Evolutionary conservation across 2,888 invertebrate species (phyloP).

Genomic region (Drosophila mimica): DNA sequence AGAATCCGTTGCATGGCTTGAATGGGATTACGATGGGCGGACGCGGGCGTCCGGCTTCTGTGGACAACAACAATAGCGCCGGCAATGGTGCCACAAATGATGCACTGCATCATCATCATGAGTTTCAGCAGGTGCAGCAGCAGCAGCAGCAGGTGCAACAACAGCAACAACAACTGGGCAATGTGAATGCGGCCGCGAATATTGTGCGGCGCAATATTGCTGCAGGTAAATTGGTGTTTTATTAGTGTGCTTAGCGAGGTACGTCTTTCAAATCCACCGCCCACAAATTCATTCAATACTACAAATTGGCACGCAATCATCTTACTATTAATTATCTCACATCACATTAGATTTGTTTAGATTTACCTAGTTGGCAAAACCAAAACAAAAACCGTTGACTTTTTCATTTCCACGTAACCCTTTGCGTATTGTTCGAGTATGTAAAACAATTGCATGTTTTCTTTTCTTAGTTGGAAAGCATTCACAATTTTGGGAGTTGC

Average conservation of each 20-base stretch:
- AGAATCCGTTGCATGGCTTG: slow-evolving; percentile 84
- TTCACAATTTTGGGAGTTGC: slow-evolving; percentile 14
- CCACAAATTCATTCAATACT: slow-evolving; percentile 40
- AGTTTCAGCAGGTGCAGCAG: slow-evolving; percentile 48
- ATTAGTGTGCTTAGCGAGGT: slow-evolving; percentile 80
- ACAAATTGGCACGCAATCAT: slow-evolving; percentile 71
- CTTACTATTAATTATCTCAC: slow-evolving; percentile 43
- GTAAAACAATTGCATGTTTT: slow-evolving; percentile 48
- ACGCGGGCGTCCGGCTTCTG: slow-evolving; percentile 89
- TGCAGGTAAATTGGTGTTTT: slow-evolving; percentile 83
- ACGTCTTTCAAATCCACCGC: slow-evolving; percentile 77
- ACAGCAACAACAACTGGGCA: slow-evolving; percentile 83
- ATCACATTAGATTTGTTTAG: slow-evolving; percentile 60
- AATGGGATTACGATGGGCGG: slow-evolving; percentile 85
- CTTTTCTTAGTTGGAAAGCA: slow-evolving; percentile 8
- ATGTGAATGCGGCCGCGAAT: slow-evolving; percentile 79
- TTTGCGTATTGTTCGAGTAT: slow-evolving; percentile 50
- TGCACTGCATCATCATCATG: slow-evolving; percentile 66
- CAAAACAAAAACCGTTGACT: slow-evolving; percentile 23
- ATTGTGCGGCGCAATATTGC: slow-evolving; percentile 85
- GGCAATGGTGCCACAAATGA: slow-evolving; percentile 54
- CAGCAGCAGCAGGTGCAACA: slow-evolving; percentile 73
- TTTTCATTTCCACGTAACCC: slow-evolving; percentile 44
- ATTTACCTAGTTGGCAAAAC: slow-evolving; percentile 35
- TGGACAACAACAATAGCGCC: slow-evolving; percentile 85